Percentiles rank a stretch among this genome's conserved stretches.
Evolutionary conservation across 2,797 vertebrate genomes (phyloP).

Genomic region (Phalloptychus januarius): DNA sequence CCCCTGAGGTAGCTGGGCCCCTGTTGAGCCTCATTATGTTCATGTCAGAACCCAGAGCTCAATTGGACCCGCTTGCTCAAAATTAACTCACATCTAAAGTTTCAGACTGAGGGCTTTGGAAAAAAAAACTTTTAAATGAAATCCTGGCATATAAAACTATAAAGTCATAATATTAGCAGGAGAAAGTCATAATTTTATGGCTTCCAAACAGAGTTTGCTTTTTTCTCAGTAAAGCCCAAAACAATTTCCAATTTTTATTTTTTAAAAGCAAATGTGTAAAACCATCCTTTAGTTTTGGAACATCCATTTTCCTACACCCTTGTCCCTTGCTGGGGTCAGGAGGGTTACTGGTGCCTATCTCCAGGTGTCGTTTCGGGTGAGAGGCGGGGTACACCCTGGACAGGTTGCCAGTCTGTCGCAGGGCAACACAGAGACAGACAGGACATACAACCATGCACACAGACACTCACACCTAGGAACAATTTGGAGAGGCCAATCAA

Average conservation of each 20-base stretch:
- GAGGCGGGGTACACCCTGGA: too few relatives aligned
- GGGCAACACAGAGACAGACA: too few relatives aligned
- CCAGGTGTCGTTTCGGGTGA: too few relatives aligned
- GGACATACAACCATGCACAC: too few relatives aligned
- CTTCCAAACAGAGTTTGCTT: background rate
- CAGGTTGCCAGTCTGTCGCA: too few relatives aligned
- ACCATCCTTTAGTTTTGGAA: background rate
- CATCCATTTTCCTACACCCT: too few relatives aligned
- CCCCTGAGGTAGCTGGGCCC: background rate
- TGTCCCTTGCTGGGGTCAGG: too few relatives aligned
- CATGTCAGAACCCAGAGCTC: background rate
- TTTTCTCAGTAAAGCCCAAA: too few relatives aligned
- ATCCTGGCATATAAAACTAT: background rate
- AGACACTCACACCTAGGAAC: too few relatives aligned
- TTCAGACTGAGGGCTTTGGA: background rate
- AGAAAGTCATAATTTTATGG: background rate
- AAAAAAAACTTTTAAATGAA: background rate
- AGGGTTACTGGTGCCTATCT: too few relatives aligned
- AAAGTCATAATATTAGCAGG: background rate
- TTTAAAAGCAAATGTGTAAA: background rate
- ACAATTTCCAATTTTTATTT: background rate
- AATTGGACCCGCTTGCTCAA: background rate
- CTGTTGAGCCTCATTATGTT: slow-evolving; percentile 1
- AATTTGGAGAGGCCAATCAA: too few relatives aligned
- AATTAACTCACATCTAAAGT: background rate